A percentile compares a stretch with the other conserved stretches of the same genome.
Conservation (phyloP, 2,888 invertebrate genomes). For the Tholera decimalis region DNA sequence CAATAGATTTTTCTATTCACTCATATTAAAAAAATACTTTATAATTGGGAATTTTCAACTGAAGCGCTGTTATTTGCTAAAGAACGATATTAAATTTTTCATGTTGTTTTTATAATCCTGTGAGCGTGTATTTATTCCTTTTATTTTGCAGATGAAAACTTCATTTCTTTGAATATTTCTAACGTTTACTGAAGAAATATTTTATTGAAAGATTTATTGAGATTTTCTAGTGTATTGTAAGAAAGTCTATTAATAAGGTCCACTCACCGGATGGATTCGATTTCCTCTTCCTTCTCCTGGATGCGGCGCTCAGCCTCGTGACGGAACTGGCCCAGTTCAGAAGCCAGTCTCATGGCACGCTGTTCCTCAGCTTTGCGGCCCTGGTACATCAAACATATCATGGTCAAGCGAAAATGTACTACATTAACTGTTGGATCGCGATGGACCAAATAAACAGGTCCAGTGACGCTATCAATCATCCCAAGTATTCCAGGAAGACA, state of each 20-base stretch:
- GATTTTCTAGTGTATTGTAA: neutral
- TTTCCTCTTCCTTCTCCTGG: conserved; percentile 99
- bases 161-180: neutral
- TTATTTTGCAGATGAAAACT: neutral
- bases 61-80: too few species aligned
- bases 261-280: conserved; percentile 98
- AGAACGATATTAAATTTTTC: too few species aligned
- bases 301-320: conserved; percentile 99
- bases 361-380: conserved; percentile 99
- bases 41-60: too few species aligned
- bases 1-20: too few species aligned
- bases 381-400: conserved; percentile 83
- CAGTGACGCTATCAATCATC: conserved; percentile 3
- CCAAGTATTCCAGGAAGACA: conserved; percentile 36
- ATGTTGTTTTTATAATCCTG: neutral
- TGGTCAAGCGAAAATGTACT: conserved; percentile 7
- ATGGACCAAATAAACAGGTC: conserved; percentile 12
- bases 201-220: neutral
- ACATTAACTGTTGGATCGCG: neutral
- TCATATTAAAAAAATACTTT: too few species aligned
- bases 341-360: conserved; percentile 97
- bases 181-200: neutral
- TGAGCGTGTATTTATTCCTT: neutral
- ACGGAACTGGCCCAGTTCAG: conserved; percentile 98
- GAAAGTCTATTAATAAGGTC: neutral